Evolutionary conservation across 2,113 vertebrate species (phyloP).

Genomic region (Oophaga pumilio): DNA sequence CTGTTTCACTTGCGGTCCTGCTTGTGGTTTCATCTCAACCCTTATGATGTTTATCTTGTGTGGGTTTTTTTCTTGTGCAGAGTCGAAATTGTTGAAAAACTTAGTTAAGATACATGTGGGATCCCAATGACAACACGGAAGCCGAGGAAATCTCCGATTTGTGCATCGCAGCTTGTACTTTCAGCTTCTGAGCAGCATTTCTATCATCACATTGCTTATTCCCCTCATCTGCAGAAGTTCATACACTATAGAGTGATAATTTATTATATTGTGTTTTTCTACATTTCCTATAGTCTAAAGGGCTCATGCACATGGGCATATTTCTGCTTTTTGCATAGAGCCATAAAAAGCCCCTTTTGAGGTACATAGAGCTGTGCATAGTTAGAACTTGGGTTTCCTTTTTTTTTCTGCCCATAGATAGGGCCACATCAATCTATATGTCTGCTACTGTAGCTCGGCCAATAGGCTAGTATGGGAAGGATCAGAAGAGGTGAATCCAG

Average conservation of each 20-base stretch:
- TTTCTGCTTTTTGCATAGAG: too few species aligned
- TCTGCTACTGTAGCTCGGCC: too few species aligned
- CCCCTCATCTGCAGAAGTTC: not conserved
- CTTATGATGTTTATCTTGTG: conserved; percentile 33
- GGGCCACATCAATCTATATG: too few species aligned
- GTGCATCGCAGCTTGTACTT: not conserved
- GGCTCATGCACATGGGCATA: not conserved
- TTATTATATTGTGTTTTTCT: not conserved
- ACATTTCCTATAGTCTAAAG: not conserved
- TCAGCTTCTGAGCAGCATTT: not conserved
- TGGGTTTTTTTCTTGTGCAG: not conserved
- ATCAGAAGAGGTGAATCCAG: too few species aligned
- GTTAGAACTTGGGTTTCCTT: too few species aligned
- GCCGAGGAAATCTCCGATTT: conserved; percentile 38
- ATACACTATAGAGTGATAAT: not conserved
- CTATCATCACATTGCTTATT: not conserved
- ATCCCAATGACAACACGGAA: conserved; percentile 3
- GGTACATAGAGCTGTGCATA: too few species aligned
- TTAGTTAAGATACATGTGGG: conserved; percentile 5
- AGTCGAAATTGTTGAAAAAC: conserved; percentile 19
- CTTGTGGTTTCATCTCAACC: conserved; percentile 37
- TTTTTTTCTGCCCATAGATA: too few species aligned
- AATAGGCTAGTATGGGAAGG: too few species aligned
- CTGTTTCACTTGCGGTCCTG: conserved; percentile 49
- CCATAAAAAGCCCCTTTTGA: too few species aligned